Percentiles rank a stretch among this genome's conserved stretches.
phyloP scores from a whole-genome alignment of 2,797 vertebrate species.

The Sciurus vulgaris region DNA sequence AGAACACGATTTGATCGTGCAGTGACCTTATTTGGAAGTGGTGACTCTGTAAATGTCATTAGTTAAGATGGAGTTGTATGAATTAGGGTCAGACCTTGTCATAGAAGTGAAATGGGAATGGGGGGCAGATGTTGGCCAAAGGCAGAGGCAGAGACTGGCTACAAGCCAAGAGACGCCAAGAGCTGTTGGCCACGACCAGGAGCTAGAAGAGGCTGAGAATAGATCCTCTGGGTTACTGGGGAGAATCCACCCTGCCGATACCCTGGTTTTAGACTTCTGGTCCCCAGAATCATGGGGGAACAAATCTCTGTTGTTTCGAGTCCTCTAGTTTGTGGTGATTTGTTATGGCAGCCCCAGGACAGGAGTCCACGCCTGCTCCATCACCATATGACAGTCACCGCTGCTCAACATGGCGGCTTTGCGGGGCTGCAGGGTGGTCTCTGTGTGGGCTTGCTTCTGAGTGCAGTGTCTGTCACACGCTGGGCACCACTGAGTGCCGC shows the following conservation, averaged over 20 bases:
- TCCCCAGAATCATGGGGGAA: background rate
- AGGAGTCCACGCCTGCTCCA: fast-evolving
- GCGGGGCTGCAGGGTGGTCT: background rate
- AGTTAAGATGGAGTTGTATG: background rate
- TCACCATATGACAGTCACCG: fast-evolving
- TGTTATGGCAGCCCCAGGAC: background rate
- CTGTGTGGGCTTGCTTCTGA: background rate
- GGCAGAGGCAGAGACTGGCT: background rate
- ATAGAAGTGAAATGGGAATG: background rate
- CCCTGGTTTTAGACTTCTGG: background rate
- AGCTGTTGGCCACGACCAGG: background rate
- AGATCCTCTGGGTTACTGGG: too few species aligned
- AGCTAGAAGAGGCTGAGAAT: background rate
- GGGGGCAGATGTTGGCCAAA: fast-evolving
- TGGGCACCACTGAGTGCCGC: background rate
- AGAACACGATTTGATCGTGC: background rate
- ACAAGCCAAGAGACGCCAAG: background rate
- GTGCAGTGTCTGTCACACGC: background rate
- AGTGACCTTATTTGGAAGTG: background rate
- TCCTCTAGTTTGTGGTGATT: background rate
- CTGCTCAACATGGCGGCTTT: fast-evolving
- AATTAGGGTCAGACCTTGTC: background rate
- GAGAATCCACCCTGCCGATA: fast-evolving
- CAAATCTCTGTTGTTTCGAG: background rate
- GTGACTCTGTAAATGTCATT: background rate